Percentiles rank a stretch among this genome's conserved stretches.
These are phyloP conservation scores for Oligia fasciuncula DNA, from an alignment of 2,888 invertebrate species.

Conservation along the genomic window DNA sequence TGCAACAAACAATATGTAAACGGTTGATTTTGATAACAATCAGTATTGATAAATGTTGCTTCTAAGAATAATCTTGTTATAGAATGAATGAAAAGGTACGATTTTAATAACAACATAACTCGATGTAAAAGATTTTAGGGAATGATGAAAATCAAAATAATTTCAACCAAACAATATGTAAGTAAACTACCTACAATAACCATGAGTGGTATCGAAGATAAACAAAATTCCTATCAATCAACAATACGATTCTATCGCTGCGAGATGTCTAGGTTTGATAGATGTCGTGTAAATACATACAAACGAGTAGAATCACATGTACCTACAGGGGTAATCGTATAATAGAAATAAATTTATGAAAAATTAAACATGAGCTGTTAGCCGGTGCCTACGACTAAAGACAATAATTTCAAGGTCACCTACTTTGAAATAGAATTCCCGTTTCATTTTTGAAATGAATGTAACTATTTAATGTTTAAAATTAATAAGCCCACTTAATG, in stretches of 20 bases:
- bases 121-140: not conserved
- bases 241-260: constrained; percentile 28
- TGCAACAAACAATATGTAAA: too few relatives aligned
- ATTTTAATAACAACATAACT: not conserved
- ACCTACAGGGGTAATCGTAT: not conserved
- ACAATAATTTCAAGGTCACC: not conserved
- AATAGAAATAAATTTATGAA: not conserved
- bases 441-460: not conserved
- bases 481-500: constrained; percentile 2
- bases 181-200: constrained; percentile 29
- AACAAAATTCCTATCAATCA: constrained; percentile 56
- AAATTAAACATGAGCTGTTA: too few relatives aligned
- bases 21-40: too few relatives aligned
- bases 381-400: not conserved
- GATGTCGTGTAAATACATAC: constrained; percentile 34
- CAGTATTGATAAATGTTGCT: not conserved
- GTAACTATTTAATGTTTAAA: not conserved
- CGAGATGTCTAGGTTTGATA: constrained; percentile 42
- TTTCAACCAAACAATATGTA: constrained; percentile 13
- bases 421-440: not conserved
- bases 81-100: not conserved
- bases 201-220: constrained; percentile 35
- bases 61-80: not conserved
- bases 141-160: not conserved
- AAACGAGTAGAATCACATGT: not conserved